These are phyloP conservation scores for Propithecus perrieri DNA, from an alignment of 2,797 vertebrate species.

Conservation along the genomic window DNA sequence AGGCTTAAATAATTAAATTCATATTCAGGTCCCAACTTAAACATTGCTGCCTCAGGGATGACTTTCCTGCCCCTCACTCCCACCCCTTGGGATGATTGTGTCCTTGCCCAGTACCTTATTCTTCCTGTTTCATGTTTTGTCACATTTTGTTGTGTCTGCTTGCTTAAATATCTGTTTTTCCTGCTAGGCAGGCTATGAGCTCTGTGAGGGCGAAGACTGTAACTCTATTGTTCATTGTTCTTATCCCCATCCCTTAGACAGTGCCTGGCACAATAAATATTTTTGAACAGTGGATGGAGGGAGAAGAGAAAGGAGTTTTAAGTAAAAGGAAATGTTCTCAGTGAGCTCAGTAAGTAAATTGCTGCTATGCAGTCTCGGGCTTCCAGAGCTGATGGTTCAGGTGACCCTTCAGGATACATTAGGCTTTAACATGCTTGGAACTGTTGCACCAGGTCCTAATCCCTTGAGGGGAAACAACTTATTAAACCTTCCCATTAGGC, in stretches of 20 bases:
- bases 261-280: not conserved
- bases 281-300: not conserved
- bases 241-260: not conserved
- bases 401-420: not conserved
- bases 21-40: constrained; percentile 5
- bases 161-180: not conserved
- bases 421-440: not conserved
- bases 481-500: not conserved
- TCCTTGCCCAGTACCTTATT: not conserved
- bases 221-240: not conserved
- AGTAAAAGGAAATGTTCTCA: not conserved
- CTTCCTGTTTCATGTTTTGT: not conserved
- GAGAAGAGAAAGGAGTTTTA: not conserved
- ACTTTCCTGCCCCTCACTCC: not conserved
- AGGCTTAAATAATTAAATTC: constrained; percentile 52
- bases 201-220: not conserved
- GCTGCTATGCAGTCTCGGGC: not conserved
- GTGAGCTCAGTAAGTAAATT: not conserved
- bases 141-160: not conserved
- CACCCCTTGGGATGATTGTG: not conserved
- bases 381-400: not conserved
- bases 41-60: not conserved
- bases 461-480: not conserved
- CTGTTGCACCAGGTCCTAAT: not conserved
- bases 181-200: not conserved